phyloP scores from a whole-genome alignment of 2,797 vertebrate genomes.

The Cheirogaleus major region DNA sequence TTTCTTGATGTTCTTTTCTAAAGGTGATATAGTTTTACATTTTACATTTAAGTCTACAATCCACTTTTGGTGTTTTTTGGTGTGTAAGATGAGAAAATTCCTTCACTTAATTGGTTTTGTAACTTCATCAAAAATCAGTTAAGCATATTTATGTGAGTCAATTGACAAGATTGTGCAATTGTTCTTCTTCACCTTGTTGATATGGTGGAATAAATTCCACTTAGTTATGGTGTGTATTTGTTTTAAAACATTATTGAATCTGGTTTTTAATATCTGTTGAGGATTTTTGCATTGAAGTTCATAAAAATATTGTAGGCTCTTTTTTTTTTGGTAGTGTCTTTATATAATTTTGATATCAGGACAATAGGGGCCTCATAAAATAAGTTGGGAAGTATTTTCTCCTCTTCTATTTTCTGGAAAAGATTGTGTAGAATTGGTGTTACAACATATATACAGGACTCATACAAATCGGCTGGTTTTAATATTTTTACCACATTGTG shows the following conservation, averaged over 20 bases:
- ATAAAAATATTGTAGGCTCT: neutral
- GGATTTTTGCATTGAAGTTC: neutral
- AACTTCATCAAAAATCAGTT: neutral
- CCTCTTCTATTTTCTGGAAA: too few relatives aligned
- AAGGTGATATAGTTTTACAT: neutral
- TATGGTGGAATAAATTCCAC: neutral
- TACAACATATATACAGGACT: too few relatives aligned
- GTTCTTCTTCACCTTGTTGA: neutral
- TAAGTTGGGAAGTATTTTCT: neutral
- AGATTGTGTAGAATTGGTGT: too few relatives aligned
- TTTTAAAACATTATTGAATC: neutral
- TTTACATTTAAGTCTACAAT: neutral
- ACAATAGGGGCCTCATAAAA: neutral
- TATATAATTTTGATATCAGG: neutral
- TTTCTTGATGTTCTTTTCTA: neutral
- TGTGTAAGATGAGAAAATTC: neutral
- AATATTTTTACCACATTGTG: neutral
- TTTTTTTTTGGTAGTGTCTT: neutral
- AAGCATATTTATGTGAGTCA: neutral
- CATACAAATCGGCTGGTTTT: neutral
- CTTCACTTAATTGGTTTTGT: neutral
- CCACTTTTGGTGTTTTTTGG: neutral
- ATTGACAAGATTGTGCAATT: neutral
- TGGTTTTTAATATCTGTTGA: neutral
- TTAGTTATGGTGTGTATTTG: neutral